phyloP scores from a whole-genome alignment of 1,140 invertebrate species.

The Diabrotica undecimpunctata region DNA sequence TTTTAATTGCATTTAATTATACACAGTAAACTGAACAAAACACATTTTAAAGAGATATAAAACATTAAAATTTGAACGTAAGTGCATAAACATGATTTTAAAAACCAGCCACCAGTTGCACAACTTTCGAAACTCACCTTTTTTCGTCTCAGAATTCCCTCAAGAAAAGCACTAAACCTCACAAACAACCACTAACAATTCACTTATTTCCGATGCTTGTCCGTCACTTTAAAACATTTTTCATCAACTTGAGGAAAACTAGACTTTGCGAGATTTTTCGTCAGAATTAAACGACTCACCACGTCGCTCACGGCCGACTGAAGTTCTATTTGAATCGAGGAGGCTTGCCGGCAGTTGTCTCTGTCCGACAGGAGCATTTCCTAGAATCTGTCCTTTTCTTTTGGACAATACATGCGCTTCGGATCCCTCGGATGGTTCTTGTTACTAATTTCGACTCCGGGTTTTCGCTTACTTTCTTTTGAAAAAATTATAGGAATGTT shows the following conservation, averaged over 20 bases:
- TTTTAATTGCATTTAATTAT: no score
- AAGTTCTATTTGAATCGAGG: slow-evolving; percentile 12
- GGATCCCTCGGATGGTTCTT: slow-evolving; percentile 20
- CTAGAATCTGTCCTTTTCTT: slow-evolving; percentile 10
- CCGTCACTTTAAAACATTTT: not conserved
- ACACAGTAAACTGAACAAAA: no score
- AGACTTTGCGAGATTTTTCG: not conserved
- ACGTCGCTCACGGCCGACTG: slow-evolving; percentile 9
- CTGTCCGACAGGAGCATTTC: not conserved
- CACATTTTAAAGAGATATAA: no score
- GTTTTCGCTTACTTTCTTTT: slow-evolving; percentile 9
- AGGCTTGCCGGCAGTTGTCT: slow-evolving; percentile 10
- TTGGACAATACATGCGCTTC: slow-evolving; percentile 19
- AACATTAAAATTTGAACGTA: no score
- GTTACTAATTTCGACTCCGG: slow-evolving; percentile 18
- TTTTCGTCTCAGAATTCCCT: not conserved
- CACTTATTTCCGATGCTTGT: not conserved
- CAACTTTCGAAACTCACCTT: not conserved
- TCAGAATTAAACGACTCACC: not conserved
- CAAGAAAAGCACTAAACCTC: not conserved
- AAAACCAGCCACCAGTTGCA: not conserved
- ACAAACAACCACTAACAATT: not conserved
- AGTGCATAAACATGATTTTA: not conserved
- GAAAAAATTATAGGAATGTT: no score
- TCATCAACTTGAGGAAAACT: not conserved